Percentiles rank a stretch among this genome's conserved stretches.
Conservation (phyloP, 2,888 invertebrate genomes). For the Andrena marginata region DNA sequence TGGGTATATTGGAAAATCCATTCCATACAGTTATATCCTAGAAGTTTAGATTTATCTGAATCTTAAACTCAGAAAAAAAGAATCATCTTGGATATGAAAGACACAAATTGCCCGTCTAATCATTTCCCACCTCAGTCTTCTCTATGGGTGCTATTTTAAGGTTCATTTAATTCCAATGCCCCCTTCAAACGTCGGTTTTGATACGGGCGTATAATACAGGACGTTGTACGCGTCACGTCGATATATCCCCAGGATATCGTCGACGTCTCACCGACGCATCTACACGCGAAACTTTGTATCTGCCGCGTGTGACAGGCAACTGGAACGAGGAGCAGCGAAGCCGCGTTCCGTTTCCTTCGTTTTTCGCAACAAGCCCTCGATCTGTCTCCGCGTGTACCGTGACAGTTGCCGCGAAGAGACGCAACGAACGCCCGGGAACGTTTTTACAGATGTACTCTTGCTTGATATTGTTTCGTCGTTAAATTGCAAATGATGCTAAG, state of each 20-base stretch:
- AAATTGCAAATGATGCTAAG: constrained; percentile 39
- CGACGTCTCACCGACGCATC: constrained; percentile 53
- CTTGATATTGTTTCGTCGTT: constrained; percentile 18
- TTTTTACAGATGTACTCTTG: background rate
- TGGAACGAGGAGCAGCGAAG: constrained; percentile 48
- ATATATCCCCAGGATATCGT: constrained; percentile 50
- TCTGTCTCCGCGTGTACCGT: constrained; percentile 31
- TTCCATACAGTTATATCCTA: no score
- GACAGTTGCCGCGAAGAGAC: constrained; percentile 29
- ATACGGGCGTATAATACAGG: background rate
- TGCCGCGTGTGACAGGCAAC: constrained; percentile 67
- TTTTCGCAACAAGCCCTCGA: constrained; percentile 40
- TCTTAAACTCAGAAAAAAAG: no score
- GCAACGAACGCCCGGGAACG: background rate
- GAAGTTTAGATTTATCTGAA: no score
- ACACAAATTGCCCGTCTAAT: background rate
- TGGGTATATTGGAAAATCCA: no score
- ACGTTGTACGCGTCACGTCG: constrained; percentile 42
- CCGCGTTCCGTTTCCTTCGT: constrained; percentile 16
- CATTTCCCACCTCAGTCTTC: background rate
- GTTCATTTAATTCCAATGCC: background rate
- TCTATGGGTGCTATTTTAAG: background rate
- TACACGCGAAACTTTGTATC: constrained; percentile 61
- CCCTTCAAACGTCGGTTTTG: background rate
- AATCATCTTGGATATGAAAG: background rate